Evolutionary conservation across 2,888 invertebrate species (phyloP).

Genomic region (Sminthurides aquaticus): DNA sequence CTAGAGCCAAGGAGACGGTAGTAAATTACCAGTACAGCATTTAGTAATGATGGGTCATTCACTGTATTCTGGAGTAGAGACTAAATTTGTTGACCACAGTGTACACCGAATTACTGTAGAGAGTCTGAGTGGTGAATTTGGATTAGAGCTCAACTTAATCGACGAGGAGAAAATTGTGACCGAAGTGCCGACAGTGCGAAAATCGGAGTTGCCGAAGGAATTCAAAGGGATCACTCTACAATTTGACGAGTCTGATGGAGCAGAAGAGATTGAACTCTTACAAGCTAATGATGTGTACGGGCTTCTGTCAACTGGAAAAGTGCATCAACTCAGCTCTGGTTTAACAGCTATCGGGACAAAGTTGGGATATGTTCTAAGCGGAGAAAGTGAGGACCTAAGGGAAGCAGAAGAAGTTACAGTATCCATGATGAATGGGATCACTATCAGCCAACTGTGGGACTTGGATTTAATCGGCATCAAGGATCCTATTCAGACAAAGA

Average conservation of each 20-base stretch:
- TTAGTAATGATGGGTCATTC: not conserved
- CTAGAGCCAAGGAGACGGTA: not conserved
- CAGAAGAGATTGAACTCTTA: not conserved
- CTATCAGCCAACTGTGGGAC: not conserved
- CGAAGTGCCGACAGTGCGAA: not conserved
- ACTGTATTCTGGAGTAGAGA: not conserved
- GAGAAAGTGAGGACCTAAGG: not conserved
- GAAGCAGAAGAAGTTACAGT: not conserved
- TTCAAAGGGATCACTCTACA: not conserved
- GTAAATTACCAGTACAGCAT: not conserved
- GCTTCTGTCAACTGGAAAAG: not conserved
- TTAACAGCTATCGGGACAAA: not conserved
- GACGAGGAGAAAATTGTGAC: not conserved
- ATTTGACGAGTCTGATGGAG: not conserved
- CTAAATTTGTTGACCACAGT: not conserved
- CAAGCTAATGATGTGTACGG: slow-evolving; percentile 1
- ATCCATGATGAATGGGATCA: not conserved
- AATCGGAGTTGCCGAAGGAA: not conserved
- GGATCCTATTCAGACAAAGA: not conserved
- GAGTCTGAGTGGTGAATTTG: not conserved
- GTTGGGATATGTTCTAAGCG: not conserved
- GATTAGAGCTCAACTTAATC: not conserved
- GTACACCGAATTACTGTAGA: not conserved
- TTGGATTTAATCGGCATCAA: slow-evolving; percentile 5
- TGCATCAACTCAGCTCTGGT: not conserved